phyloP scores from a whole-genome alignment of 2,797 vertebrate genomes.

The Notoglanidium macrostoma region DNA sequence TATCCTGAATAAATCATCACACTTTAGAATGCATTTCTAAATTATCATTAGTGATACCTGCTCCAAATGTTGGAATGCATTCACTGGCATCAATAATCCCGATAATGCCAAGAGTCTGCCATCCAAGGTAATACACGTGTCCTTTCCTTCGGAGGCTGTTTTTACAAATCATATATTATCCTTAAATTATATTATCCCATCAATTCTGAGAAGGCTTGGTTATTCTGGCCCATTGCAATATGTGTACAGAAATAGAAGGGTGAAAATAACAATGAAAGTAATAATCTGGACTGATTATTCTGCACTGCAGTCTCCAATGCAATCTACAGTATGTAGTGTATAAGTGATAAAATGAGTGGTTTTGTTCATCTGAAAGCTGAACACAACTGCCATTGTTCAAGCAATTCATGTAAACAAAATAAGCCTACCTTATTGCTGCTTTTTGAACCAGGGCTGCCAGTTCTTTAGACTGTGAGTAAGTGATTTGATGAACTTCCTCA shows the following conservation, averaged over 20 bases:
- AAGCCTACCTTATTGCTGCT: constrained; percentile 73
- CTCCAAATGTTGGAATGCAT: constrained; percentile 78
- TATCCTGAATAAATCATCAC: not conserved
- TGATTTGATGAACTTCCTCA: constrained; percentile 68
- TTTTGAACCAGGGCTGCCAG: constrained; percentile 72
- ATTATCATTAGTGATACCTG: constrained; percentile 65
- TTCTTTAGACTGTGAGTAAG: constrained; percentile 70
- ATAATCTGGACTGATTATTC: not conserved
- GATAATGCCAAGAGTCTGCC: constrained; percentile 74
- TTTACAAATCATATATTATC: constrained; percentile 36
- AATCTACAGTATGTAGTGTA: not conserved
- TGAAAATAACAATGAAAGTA: not conserved
- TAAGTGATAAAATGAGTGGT: not conserved
- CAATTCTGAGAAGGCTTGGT: constrained; percentile 1
- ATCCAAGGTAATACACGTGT: constrained; percentile 76
- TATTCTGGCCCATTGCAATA: not conserved
- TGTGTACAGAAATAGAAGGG: not conserved
- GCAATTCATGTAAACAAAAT: not conserved
- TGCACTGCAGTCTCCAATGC: not conserved
- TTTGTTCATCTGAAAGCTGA: not conserved
- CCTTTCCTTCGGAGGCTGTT: constrained; percentile 70
- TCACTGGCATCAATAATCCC: constrained; percentile 80
- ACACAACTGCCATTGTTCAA: not conserved
- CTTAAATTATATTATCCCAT: not conserved
- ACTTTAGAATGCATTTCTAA: constrained; percentile 13